These are phyloP conservation scores for Alethe diademata DNA, from an alignment of 2,113 vertebrate species.

Conservation along the genomic window DNA sequence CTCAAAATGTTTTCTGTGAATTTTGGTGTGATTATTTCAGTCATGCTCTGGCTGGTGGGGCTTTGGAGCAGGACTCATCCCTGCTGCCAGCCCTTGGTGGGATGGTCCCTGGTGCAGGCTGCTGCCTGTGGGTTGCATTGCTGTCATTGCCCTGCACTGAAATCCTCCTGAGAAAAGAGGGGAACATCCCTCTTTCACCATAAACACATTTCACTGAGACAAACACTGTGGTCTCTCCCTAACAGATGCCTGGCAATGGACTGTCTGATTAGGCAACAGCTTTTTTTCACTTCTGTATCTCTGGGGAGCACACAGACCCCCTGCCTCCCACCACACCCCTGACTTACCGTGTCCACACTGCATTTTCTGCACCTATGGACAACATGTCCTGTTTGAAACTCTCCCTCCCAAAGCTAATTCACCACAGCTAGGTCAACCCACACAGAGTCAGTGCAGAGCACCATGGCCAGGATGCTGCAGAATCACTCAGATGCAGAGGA, in stretches of 20 bases:
- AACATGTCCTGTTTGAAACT: background rate
- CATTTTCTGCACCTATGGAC: background rate
- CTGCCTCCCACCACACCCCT: rapidly evolving
- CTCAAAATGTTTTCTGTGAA: background rate
- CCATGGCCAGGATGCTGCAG: background rate
- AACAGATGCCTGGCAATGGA: background rate
- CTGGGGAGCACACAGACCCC: background rate
- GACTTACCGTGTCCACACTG: rapidly evolving
- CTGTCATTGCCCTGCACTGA: background rate
- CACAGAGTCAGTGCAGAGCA: background rate
- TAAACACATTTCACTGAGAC: background rate
- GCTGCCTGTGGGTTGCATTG: background rate
- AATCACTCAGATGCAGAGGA: background rate
- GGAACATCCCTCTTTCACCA: background rate
- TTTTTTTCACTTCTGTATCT: slow-evolving; percentile 6
- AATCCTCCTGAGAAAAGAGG: background rate
- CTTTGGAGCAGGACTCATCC: background rate
- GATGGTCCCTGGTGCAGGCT: rapidly evolving
- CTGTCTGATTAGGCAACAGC: background rate
- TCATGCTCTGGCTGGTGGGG: background rate
- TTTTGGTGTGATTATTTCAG: background rate
- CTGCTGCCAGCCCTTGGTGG: background rate
- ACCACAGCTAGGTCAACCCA: background rate
- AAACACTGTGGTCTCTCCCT: background rate
- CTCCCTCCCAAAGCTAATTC: background rate